Evolutionary conservation across 2,888 invertebrate species (phyloP), one percentile per base, ranked within the genome.

Genomic region (Prosapia bicincta): DNA sequence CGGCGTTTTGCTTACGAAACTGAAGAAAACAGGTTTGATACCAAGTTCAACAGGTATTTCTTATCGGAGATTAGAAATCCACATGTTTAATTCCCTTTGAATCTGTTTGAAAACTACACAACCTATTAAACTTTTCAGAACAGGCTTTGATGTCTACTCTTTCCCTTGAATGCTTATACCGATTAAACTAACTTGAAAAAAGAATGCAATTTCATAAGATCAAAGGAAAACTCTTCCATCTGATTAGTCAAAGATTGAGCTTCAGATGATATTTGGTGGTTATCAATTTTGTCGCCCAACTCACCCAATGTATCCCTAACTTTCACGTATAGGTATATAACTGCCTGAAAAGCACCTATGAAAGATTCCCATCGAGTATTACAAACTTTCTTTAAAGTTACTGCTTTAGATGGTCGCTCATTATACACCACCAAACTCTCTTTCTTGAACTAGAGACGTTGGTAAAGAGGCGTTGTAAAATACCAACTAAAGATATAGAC

Each of bases 281-380:
- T 23, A 66, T 66, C 66, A 9, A 66, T 20, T 9, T 20, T 25
- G 66, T 23, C 66, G 5, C 20, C 13, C 13, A 66, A 20, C 9
- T 66, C 66, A 9, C 13, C 23, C 23, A 66, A 25, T 20, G 66
- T 23, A 9, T 66, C 20, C 66, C 66, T 66, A 20, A 75, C 70
- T 26, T 78, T 71, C 2, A 20, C 28, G 26, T 67, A 76, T 68
- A 75, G 78, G 72, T 78, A 79, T 66, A 78, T 70, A 28, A 80
- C 71, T 68, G 79, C 74, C 75, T 76, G 24, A 20, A 80, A 26
- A 30, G 70, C 28, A 66, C 69, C 74, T 3, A 78, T 67, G 32
- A 78, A 28, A 32, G 75, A 69, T 74, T 80, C 79, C 79, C 80
- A 80, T 43, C 79, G 32, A 26, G 79, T 79, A 30, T 79, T 77